Evolutionary conservation across 2,888 invertebrate species (phyloP), one percentile per base, ranked within the genome.

Genomic region (Xanthostigma xanthostigma): DNA sequence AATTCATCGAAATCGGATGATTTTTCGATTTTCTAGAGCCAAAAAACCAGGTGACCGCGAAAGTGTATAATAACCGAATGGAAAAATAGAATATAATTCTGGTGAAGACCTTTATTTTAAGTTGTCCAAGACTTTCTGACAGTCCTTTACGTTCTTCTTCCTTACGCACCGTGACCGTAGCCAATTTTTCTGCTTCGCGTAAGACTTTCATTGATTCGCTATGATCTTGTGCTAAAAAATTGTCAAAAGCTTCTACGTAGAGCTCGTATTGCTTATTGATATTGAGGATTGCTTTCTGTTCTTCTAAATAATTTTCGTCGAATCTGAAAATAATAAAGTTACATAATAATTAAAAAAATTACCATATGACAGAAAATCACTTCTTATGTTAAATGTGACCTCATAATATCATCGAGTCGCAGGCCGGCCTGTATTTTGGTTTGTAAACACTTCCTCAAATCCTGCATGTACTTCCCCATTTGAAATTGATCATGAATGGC

Each of bases 151-250:
- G 64, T 51, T 72, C 69, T 35, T 59, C 59, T 49, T 63, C 64
- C 62, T 72, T 69, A 39, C 61, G 59, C 42, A 66, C 60, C 2
- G 79, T 70, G 53, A 63, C 57, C 2, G 51, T 57, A 17, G 66
- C 63, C 44, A 75, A 66, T 39, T 62, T 55, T 38, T 78, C 76
- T 36, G 76, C 73, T 58, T 70, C 61, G 33, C 63, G 58, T 41
- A 81, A 60, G 43, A 72, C 64, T n/a, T 55, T 53, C 74, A 78
- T 78, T 2, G 81, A 78, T 39, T 69, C 70, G 6, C 67, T 62
- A 58, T 82, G 79, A 60, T 81, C 79, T 53, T 71, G 67, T 2
- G 72, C 72, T 48, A 83, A 67, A 58, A 78, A 80, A 37, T 65
- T 65, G 54, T 81, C 79, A 53, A 81, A 78, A 47, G 67, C 65